Percentiles rank a stretch among this genome's conserved stretches.
These are phyloP conservation scores for Nebria ingens DNA, from an alignment of 1,140 invertebrate species.

Conservation along the genomic window DNA sequence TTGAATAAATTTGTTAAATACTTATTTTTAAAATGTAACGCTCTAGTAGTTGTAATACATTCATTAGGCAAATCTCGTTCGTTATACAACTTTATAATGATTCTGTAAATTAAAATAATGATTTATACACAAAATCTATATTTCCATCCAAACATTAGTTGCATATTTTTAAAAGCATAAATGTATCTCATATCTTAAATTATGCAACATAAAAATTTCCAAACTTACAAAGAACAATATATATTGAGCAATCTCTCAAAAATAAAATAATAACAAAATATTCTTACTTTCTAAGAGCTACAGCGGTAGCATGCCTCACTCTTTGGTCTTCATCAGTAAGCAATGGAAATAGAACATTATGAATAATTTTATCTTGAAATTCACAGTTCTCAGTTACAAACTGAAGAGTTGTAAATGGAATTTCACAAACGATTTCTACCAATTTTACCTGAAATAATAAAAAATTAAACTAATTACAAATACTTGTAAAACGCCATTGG, in stretches of 20 bases:
- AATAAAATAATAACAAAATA: too few relatives aligned
- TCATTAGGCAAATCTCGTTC: slow-evolving; percentile 31
- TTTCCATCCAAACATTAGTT: too few relatives aligned
- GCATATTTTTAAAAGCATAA: too few relatives aligned
- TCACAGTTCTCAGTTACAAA: slow-evolving; percentile 34
- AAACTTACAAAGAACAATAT: neutral
- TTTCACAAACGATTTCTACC: slow-evolving; percentile 45
- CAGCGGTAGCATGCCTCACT: slow-evolving; percentile 60
- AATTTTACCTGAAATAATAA: slow-evolving; percentile 40
- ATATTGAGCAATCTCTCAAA: slow-evolving; percentile 10
- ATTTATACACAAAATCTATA: neutral
- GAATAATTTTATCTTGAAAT: slow-evolving; percentile 52
- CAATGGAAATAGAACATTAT: slow-evolving; percentile 48
- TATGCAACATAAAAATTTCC: neutral
- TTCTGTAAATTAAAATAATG: slow-evolving; percentile 31
- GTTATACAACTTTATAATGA: slow-evolving; percentile 38
- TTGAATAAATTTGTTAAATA: slow-evolving; percentile 26
- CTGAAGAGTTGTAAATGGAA: slow-evolving; percentile 46
- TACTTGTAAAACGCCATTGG: too few relatives aligned
- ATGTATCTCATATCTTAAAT: too few relatives aligned
- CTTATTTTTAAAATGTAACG: slow-evolving; percentile 31
- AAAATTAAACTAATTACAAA: neutral
- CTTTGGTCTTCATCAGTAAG: slow-evolving; percentile 66
- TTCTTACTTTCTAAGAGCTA: slow-evolving; percentile 58
- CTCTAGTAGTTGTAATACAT: slow-evolving; percentile 37